Evolutionary conservation across 2,113 vertebrate genomes (phyloP), one percentile per base, ranked within the genome.

Genomic region (Pteronura brasiliensis): DNA sequence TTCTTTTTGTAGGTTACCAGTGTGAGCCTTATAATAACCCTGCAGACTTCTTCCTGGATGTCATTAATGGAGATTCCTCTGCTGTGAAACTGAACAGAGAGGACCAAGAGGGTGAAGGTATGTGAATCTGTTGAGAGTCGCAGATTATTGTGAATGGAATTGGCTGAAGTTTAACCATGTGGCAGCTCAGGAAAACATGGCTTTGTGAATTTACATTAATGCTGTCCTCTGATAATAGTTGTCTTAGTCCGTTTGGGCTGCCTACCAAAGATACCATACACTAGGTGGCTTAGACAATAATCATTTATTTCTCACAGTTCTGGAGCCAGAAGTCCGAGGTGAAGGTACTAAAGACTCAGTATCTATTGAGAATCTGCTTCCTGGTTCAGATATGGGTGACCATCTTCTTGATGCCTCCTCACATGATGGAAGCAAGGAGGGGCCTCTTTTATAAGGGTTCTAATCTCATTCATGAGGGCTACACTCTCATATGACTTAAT

Each of bases 11-110:
- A 99, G 99, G 99, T 55, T 99, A 99, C 88, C 98, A 93, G 31
- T 99, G 99, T 52, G 99, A 99, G 97, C 96, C 99, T 0, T 99
- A 99, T 98, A 99, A 99, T 98, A 99, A 99, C 95, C 99, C 99
- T 0, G 99, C 99, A 0, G 99, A 99, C 98, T 99, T 99, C 88
- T 99, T 99, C 98, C 98, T 99, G 96, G 99, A 99, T 1, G 34
- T 99, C 93, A 99, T 99, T 85, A 99, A 99, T 1, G 99, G 99
- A 95, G 99, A 99, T 95, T 99, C 99, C 0, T 99, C 98, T 0
- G 99, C 99, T 0, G 98, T 99, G 36, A 7, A 96, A 1, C 57
- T 98, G 87, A 98, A 36, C 93, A 99, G 92, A 76, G 1, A 17
- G 0, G 71, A 97, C 0, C 80, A 63, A 36, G 86, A 39, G 0